These are phyloP conservation scores for Psilopsiagon aymara DNA, from an alignment of 2,113 vertebrate genomes.

Conservation along the genomic window DNA sequence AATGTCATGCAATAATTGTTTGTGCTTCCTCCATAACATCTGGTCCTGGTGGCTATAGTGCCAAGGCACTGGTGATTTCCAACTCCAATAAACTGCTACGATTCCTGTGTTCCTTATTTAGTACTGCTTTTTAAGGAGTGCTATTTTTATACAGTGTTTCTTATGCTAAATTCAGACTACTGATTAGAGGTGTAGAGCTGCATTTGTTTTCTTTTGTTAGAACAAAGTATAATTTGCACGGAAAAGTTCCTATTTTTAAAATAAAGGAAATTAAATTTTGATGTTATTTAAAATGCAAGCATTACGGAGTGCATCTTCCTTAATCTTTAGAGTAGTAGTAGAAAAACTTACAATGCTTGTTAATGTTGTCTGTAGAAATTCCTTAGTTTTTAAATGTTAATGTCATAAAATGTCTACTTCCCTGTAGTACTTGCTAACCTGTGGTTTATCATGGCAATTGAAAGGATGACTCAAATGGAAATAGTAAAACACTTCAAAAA, in stretches of 20 bases:
- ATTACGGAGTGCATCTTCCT: background rate
- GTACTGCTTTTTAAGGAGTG: slow-evolving; percentile 10
- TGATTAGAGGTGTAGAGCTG: slow-evolving; percentile 1
- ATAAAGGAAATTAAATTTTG: background rate
- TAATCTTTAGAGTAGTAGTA: background rate
- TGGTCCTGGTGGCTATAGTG: background rate
- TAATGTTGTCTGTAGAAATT: background rate
- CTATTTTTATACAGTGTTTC: slow-evolving; percentile 30
- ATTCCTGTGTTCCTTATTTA: background rate
- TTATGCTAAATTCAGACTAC: slow-evolving; percentile 2
- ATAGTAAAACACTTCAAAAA: background rate
- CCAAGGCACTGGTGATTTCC: background rate
- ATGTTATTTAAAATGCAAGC: slow-evolving; percentile 17
- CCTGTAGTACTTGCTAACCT: background rate
- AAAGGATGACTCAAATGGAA: background rate
- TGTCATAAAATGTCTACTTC: background rate
- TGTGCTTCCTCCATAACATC: background rate
- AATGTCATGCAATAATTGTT: background rate
- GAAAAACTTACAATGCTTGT: background rate
- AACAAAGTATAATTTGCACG: background rate
- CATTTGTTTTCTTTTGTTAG: slow-evolving; percentile 36
- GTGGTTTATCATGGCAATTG: background rate
- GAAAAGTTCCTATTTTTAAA: slow-evolving; percentile 7
- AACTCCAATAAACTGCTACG: background rate
- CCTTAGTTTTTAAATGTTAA: background rate